Base-by-base conservation (phyloP, 2,888 invertebrate genomes). In the Dryococelus australis region DNA sequence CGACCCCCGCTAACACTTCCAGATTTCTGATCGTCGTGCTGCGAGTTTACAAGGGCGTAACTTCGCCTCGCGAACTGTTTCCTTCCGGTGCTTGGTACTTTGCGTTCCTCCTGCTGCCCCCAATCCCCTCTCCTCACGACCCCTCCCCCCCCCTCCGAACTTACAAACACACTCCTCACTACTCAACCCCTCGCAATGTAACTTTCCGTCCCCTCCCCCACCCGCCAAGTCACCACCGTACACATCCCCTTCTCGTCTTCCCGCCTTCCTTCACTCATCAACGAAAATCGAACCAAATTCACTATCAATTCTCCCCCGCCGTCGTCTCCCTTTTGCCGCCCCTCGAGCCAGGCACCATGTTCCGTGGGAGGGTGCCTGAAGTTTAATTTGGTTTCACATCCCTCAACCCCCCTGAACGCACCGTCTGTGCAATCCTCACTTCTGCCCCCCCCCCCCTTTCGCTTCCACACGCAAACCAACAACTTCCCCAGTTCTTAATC, bases 281-380 rank as follows among this genome's bases (percentile, higher is more conserved):
- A 65, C 65, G 65, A 65, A 65, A 65, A 65, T 65, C 65, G 65
- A 65, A 65, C 65, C 65, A 65, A 65, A 65, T 65, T 65, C 65
- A 65, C 65, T 65, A 65, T 65, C 65, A 65, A 65, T 65, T 65
- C 65, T 65, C 24, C n/a, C 65, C 10, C 65, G 13, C 6, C 8
- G 0, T n/a, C n/a, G 8, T 24, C 24, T 20, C 65, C n/a, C 24
- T 65, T 65, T 9, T 20, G 20, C 65, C n/a, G 1, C 65, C 65
- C 16, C n/a, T 24, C n/a, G 13, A 16, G n/a, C 65, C n/a, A 65
- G 65, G n/a, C 20, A n/a, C 6, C 20, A 20, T 65, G 65, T 65
- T 65, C 8, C 65, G 16, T 16, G 65, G 65, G 65, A 65, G 65
- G 65, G n/a, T 12, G 65, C 65, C 65, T 24, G 65, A 65, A 65